phyloP scores from a whole-genome alignment of 2,888 invertebrate genomes.

The Phaedon cochleariae region DNA sequence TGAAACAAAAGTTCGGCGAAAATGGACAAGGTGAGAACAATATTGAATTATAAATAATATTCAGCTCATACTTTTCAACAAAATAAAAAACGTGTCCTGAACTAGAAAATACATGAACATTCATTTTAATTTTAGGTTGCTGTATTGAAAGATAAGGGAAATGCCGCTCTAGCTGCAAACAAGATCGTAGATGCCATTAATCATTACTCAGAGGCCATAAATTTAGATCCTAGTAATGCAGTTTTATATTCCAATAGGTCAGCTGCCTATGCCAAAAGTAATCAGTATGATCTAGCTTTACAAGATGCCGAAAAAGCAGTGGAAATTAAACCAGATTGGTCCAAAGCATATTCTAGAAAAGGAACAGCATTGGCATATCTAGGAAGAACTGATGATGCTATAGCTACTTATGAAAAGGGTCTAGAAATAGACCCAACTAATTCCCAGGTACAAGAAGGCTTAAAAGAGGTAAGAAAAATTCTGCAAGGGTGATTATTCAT shows the following conservation, averaged over 20 bases:
- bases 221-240: constrained; percentile 81
- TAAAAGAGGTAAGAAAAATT: constrained; percentile 68
- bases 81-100: background rate
- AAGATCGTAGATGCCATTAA: constrained; percentile 82
- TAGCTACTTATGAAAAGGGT: constrained; percentile 78
- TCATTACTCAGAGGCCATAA: constrained; percentile 83
- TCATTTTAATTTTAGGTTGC: constrained; percentile 69
- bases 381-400: constrained; percentile 77
- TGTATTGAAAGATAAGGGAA: constrained; percentile 86
- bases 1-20: too few species aligned
- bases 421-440: constrained; percentile 78
- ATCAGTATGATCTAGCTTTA: constrained; percentile 77
- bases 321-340: constrained; percentile 83
- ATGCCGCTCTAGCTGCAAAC: constrained; percentile 80
- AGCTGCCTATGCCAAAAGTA: constrained; percentile 86
- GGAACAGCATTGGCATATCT: constrained; percentile 85
- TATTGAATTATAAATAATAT: too few species aligned
- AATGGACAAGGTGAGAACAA: too few species aligned
- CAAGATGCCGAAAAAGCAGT: constrained; percentile 88
- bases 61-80: too few species aligned
- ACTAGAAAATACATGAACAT: constrained; percentile 19
- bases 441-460: constrained; percentile 72
- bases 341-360: constrained; percentile 89
- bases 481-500: too few species aligned
- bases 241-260: constrained; percentile 92